Evolutionary conservation across 1,140 invertebrate genomes (phyloP).

Genomic region (Heliothis subflexa): DNA sequence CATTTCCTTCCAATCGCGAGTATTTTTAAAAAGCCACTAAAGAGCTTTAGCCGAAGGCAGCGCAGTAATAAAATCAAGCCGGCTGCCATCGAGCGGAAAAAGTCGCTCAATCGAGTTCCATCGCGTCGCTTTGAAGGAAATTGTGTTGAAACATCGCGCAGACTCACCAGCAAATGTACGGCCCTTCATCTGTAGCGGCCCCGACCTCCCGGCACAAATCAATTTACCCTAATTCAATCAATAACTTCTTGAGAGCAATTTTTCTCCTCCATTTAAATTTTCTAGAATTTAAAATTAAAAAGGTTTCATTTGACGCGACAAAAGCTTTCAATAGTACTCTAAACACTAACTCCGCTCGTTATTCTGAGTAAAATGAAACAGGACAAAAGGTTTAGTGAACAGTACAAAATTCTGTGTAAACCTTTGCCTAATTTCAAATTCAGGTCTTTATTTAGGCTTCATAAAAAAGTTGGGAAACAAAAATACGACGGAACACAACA

Average conservation of each 20-base stretch:
- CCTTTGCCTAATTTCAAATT: constrained; percentile 2
- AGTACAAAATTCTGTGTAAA: background rate
- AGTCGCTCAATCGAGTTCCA: constrained; percentile 38
- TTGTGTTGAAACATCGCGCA: constrained; percentile 39
- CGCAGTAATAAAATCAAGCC: constrained; percentile 47
- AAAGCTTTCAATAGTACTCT: constrained; percentile 2
- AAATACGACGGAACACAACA: constrained; percentile 20
- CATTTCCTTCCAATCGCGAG: constrained; percentile 40
- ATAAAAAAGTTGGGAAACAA: constrained; percentile 27
- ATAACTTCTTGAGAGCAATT: constrained; percentile 18
- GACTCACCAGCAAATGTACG: constrained; percentile 3
- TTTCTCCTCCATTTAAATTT: constrained; percentile 10
- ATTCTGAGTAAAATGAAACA: background rate
- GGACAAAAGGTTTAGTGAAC: background rate
- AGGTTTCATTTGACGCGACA: constrained; percentile 9
- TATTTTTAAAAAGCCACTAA: constrained; percentile 46
- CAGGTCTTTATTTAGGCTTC: constrained; percentile 8
- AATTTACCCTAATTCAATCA: constrained; percentile 34
- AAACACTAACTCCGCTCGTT: background rate
- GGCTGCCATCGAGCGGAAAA: constrained; percentile 37
- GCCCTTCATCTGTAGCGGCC: constrained; percentile 7
- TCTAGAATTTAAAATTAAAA: background rate
- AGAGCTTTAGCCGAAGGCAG: constrained; percentile 19
- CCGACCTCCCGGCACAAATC: background rate
- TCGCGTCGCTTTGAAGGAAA: constrained; percentile 45